phyloP scores from a whole-genome alignment of 2,888 invertebrate species.

The Caenorhabditis parvicauda region DNA sequence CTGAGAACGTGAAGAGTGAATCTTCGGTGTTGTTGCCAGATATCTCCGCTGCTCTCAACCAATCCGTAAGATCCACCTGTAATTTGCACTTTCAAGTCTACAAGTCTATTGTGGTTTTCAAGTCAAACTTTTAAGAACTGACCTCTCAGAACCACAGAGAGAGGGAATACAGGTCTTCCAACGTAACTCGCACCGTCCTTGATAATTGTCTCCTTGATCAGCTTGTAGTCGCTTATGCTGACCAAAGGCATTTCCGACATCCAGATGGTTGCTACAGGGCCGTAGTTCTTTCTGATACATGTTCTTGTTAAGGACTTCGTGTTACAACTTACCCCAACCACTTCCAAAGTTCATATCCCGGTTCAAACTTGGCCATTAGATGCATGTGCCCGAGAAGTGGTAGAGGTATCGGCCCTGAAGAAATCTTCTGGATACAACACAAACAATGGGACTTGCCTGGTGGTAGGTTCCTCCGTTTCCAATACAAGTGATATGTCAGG shows the following conservation, averaged over 20 bases:
- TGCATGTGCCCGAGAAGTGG: constrained; percentile 22
- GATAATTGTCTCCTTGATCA: constrained; percentile 22
- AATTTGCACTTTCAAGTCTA: no score
- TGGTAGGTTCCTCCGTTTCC: constrained; percentile 19
- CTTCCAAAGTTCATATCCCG: constrained; percentile 22
- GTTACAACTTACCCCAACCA: constrained; percentile 10
- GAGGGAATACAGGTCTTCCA: constrained; percentile 21
- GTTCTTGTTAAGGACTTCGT: not conserved
- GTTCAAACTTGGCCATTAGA: constrained; percentile 11
- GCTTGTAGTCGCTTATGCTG: constrained; percentile 14
- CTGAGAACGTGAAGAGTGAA: constrained; percentile 32
- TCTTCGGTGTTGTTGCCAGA: constrained; percentile 23
- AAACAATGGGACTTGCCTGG: constrained; percentile 13
- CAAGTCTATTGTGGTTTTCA: no score
- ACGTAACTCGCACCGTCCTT: constrained; percentile 22
- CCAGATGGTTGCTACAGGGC: constrained; percentile 27
- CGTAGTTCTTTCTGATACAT: constrained; percentile 16
- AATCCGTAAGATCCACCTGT: constrained; percentile 23
- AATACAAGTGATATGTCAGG: constrained; percentile 16
- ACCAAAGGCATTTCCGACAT: constrained; percentile 20
- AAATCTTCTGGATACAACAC: not conserved
- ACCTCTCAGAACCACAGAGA: constrained; percentile 14
- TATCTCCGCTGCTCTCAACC: constrained; percentile 20
- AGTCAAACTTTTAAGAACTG: not conserved
- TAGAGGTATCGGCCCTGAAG: constrained; percentile 23